Percentiles rank a stretch among this genome's conserved stretches.
Conservation (phyloP, 2,113 vertebrate species). For the Sceloporus tristichus region DNA sequence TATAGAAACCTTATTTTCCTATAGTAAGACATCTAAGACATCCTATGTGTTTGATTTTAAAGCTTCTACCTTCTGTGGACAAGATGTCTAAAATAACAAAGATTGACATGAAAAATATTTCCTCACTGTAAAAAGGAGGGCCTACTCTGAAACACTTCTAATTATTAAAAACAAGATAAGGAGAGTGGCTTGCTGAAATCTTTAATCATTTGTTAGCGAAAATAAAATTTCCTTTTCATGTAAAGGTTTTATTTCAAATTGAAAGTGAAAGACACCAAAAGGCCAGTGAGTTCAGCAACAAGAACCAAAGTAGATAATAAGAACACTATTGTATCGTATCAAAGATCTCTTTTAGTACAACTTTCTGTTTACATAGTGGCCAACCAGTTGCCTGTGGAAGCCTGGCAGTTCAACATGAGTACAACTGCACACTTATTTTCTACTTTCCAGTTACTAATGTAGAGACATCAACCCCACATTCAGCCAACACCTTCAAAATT, state of each 20-base stretch:
- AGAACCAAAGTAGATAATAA: no score
- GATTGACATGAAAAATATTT: neutral
- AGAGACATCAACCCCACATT: neutral
- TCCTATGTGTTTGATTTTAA: neutral
- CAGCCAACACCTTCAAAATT: neutral
- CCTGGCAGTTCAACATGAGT: no score
- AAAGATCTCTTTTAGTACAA: no score
- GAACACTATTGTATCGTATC: no score
- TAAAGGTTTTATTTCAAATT: no score
- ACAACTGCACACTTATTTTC: no score
- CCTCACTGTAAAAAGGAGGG: neutral
- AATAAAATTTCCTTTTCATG: neutral
- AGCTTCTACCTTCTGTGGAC: neutral
- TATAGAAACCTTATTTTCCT: neutral
- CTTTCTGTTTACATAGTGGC: no score
- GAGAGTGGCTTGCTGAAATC: neutral
- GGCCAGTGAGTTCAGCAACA: no score
- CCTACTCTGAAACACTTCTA: neutral
- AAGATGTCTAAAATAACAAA: neutral
- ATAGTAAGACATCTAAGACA: neutral
- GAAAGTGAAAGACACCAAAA: no score
- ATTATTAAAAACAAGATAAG: neutral
- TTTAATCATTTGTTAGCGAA: neutral
- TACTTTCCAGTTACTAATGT: neutral
- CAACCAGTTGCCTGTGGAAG: no score